A percentile compares a stretch with the other conserved stretches of the same genome.
These are phyloP conservation scores for Lissocephala sabroskyi DNA, from an alignment of 2,888 invertebrate genomes.

Conservation along the genomic window DNA sequence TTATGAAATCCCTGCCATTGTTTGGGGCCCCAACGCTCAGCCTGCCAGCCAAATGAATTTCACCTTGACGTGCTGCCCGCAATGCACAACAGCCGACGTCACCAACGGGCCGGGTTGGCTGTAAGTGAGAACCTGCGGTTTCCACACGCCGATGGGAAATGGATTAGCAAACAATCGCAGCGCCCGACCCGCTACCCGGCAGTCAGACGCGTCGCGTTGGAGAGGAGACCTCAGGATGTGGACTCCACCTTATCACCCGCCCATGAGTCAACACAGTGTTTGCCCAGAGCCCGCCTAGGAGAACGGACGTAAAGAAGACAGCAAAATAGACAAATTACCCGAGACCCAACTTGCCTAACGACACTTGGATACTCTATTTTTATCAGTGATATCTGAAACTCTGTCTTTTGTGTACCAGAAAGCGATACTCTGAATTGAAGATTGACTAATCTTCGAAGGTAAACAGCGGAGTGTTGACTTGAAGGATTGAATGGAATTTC, in stretches of 20 bases:
- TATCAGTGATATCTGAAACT: too few relatives aligned
- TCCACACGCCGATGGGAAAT: neutral
- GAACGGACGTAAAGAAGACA: constrained; percentile 34
- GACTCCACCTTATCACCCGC: constrained; percentile 16
- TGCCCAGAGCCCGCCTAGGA: constrained; percentile 32
- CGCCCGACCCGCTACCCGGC: too few relatives aligned
- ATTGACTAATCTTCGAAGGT: too few relatives aligned
- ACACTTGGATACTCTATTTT: too few relatives aligned
- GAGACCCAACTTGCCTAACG: too few relatives aligned
- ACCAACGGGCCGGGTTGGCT: constrained; percentile 20
- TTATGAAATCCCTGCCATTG: neutral
- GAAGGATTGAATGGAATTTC: too few relatives aligned
- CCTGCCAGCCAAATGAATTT: constrained; percentile 55
- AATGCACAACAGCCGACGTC: constrained; percentile 43
- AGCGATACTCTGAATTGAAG: too few relatives aligned
- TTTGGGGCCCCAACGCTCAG: constrained; percentile 14
- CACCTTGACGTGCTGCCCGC: constrained; percentile 47
- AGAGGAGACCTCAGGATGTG: too few relatives aligned
- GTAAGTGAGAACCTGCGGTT: constrained; percentile 42
- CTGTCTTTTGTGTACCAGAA: too few relatives aligned
- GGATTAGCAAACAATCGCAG: neutral
- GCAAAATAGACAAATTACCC: constrained; percentile 37
- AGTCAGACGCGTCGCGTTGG: too few relatives aligned
- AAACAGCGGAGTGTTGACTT: too few relatives aligned
- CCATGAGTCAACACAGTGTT: constrained; percentile 39